Base-by-base conservation (phyloP, 2,888 invertebrate species). In the Drosophila formosana region DNA sequence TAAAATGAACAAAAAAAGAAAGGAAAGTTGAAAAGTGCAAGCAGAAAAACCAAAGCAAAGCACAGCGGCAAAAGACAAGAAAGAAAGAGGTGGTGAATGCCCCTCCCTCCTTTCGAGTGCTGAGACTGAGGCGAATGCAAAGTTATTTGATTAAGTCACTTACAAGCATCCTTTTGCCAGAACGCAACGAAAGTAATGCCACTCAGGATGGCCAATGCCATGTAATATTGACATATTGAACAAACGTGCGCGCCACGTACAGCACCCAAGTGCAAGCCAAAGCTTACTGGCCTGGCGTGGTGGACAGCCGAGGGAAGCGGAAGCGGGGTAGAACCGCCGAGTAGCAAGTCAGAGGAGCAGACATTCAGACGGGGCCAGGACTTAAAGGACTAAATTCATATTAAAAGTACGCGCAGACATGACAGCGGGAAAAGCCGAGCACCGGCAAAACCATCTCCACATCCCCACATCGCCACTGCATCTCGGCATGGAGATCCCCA, bases 321-420 rank as follows among this genome's bases (percentile, higher is more conserved):
- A 7, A 9, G 32, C 32, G 18, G 18, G 18, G 52, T 8, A 32
- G 41, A 62, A 39, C 37, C 55, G 11, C 4, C 34, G 18, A 34
- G 28, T 6, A 25, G 39, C 37, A 37, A 47, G 47, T 25, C 45
- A 55, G 55, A 34, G 45, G 41, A 45, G 18, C 39, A 30, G 49
- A 11, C 74, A 67, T 72, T n/a, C 66, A 73, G 75, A 51, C 75
- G 66, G 66, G 32, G 46, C 32, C 55, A 50, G 69, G 84, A 86
- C 84, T 88, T 83, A 86, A 88, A 88, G 86, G 87, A 85, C 85
- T 85, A 88, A 85, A 85, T 88, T 85, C 88, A 88, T 85, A 85
- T 85, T 85, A 85, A 85, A 85, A 85, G 78, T 82, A 78, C 80
- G 86, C 74, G 81, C 78, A 83, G 87, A 85, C 88, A 86, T 83